Conservation (phyloP, 1,140 invertebrate species). For the Drosophila kohkoa region DNA sequence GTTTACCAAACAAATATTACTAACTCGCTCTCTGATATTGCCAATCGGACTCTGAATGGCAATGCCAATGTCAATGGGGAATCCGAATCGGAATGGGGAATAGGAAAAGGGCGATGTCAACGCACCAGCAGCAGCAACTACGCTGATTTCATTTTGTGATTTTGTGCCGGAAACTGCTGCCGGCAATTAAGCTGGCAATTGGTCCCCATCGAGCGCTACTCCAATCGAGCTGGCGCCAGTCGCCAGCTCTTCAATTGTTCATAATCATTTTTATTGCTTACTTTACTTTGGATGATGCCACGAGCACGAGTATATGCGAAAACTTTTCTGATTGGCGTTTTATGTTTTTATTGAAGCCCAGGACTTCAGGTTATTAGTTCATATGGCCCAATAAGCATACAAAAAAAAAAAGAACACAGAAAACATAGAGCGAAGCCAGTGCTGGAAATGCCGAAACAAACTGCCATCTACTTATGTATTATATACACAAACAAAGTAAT, state of each 20-base stretch:
- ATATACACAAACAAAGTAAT: constrained; percentile 2
- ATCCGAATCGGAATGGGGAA: not conserved
- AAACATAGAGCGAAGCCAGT: constrained; percentile 45
- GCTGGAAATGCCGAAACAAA: constrained; percentile 62
- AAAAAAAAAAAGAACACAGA: constrained; percentile 52
- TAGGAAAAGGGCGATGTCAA: constrained; percentile 51
- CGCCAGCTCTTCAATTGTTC: constrained; percentile 79
- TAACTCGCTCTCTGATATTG: constrained; percentile 20
- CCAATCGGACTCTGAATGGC: constrained; percentile 9
- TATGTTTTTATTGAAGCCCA: constrained; percentile 77
- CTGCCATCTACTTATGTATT: constrained; percentile 6
- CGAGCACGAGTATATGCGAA: constrained; percentile 59
- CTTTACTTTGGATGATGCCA: constrained; percentile 73
- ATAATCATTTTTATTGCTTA: constrained; percentile 82
- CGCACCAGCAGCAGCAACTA: constrained; percentile 33
- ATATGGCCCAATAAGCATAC: constrained; percentile 74
- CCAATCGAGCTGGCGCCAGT: constrained; percentile 67
- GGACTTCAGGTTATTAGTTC: constrained; percentile 79
- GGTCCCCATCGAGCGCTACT: constrained; percentile 33
- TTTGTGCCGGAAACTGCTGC: constrained; percentile 73
- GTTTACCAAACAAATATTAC: constrained; percentile 43
- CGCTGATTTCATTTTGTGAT: constrained; percentile 75
- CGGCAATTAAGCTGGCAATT: constrained; percentile 76
- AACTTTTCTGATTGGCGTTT: constrained; percentile 79
- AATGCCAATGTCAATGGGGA: constrained; percentile 5